Evolutionary conservation across 2,888 invertebrate species (phyloP), one percentile per base, ranked within the genome.

Genomic region (Trilocha varians): DNA sequence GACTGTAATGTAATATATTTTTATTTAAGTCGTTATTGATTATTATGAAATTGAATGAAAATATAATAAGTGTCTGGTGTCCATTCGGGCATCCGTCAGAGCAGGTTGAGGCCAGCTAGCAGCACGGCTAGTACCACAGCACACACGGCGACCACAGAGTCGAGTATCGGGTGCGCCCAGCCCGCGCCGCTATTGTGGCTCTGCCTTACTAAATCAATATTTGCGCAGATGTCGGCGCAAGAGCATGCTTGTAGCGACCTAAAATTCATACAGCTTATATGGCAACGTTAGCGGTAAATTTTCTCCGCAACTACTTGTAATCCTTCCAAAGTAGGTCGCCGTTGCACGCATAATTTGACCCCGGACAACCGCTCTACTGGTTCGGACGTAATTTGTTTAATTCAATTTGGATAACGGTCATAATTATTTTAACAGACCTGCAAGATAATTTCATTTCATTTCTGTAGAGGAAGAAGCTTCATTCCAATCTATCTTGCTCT

Each of bases 221-320:
- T 85, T 83, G 84, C 82, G 72, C 84, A 85, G 84, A 82, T 84
- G 84, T 80, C 78, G 80, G 78, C 74, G 71, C 73, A 80, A 84
- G 82, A 85, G 78, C 82, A 82, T 75, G 77, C 80, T 79, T 78
- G 76, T 73, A 70, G 73, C 78, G 85, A 85, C 85, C 85, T 84
- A 84, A 85, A 84, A 84, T 80, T 82, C 83, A 80, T 80, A 80
- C 79, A 75, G 78, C 82, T 82, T 84, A 84, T 85, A 85, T 83
- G 84, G 84, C 75, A 73, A 80, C 70, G 83, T 70, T 85, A 85
- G 83, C 85, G 85, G 85, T 85, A 85, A 83, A 84, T 79, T 83
- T 77, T 83, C 85, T 84, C 76, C 64, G 74, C 75, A 73, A 82
- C 84, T 83, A 84, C 84, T 83, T 80, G 79, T 80, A 75, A 79